Evolutionary conservation across 2,888 invertebrate species (phyloP).

Genomic region (Lepeophtheirus nordmannii): DNA sequence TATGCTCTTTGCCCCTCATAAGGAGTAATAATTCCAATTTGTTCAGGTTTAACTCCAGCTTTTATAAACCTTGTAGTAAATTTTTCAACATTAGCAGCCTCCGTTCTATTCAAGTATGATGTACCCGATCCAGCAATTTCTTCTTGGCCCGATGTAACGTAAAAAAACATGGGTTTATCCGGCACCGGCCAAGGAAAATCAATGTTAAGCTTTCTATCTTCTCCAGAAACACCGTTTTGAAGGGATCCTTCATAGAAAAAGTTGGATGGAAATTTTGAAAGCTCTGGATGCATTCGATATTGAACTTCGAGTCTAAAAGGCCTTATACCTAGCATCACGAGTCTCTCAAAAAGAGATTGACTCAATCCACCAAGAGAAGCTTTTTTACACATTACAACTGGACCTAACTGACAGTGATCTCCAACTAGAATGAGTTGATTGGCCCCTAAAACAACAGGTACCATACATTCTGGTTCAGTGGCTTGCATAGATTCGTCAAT

Average conservation of each 20-base stretch:
- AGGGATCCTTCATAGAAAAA: slow-evolving; percentile 98
- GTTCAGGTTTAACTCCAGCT: slow-evolving; percentile 88
- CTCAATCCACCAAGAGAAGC: slow-evolving; percentile 91
- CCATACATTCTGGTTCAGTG: slow-evolving; percentile 90
- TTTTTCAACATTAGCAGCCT: slow-evolving; percentile 96
- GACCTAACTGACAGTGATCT: slow-evolving; percentile 43
- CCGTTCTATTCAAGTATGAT: slow-evolving; percentile 92
- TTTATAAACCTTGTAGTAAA: slow-evolving; percentile 83
- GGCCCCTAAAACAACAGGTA: slow-evolving; percentile 92
- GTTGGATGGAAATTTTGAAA: slow-evolving; percentile 94
- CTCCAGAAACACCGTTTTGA: slow-evolving; percentile 93
- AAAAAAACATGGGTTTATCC: slow-evolving; percentile 97
- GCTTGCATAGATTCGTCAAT: slow-evolving; percentile 97
- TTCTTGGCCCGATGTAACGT: slow-evolving; percentile 90
- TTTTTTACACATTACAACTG: slow-evolving; percentile 98
- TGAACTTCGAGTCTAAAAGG: slow-evolving; percentile 94
- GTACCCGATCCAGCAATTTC: slow-evolving; percentile 98
- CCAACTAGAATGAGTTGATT: slow-evolving; percentile 89
- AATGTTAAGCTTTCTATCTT: slow-evolving; percentile 39
- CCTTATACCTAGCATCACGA: slow-evolving; percentile 89
- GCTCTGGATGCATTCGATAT: slow-evolving; percentile 96
- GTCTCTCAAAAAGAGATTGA: slow-evolving; percentile 74
- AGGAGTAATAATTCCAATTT: slow-evolving; percentile 96
- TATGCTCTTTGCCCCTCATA: slow-evolving; percentile 97
- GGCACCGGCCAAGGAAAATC: slow-evolving; percentile 96